Evolutionary conservation across 2,888 invertebrate genomes (phyloP).

Genomic region (Drosophila flavopinicola): DNA sequence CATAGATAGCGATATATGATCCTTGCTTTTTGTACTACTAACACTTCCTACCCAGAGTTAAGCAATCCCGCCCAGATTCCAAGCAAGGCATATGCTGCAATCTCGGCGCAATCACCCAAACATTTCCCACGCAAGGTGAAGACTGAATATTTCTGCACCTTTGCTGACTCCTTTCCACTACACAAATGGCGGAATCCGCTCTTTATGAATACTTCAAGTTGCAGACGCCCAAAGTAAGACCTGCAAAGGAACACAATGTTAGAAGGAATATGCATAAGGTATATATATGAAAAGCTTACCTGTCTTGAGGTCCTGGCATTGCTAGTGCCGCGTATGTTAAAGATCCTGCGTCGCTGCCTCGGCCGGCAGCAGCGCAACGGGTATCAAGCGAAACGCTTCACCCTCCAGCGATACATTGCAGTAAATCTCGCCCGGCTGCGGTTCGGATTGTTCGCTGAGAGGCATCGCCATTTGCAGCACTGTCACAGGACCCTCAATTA

Average conservation of each 20-base stretch:
- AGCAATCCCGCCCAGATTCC: too few species aligned
- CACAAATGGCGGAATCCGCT: slow-evolving; percentile 24
- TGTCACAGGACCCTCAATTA: slow-evolving; percentile 36
- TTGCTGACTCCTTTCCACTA: slow-evolving; percentile 10
- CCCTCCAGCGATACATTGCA: slow-evolving; percentile 36
- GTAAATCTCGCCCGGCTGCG: slow-evolving; percentile 28
- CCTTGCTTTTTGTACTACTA: too few species aligned
- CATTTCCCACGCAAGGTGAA: too few species aligned
- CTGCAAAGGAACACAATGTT: slow-evolving; percentile 7
- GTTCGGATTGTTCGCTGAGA: slow-evolving; percentile 9
- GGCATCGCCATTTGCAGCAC: slow-evolving; percentile 49
- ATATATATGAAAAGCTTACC: neutral
- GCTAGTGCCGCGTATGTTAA: slow-evolving; percentile 23
- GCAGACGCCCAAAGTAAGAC: slow-evolving; percentile 5
- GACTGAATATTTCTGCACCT: too few species aligned
- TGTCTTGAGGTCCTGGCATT: too few species aligned
- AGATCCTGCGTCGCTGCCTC: slow-evolving; percentile 14
- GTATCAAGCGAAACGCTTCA: slow-evolving; percentile 48
- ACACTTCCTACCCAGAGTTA: too few species aligned
- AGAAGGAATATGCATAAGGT: neutral
- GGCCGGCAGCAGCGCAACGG: slow-evolving; percentile 35
- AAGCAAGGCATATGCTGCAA: too few species aligned
- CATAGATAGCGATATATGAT: too few species aligned
- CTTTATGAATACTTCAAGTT: slow-evolving; percentile 17
- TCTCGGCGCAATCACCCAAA: too few species aligned